A percentile compares a stretch with the other conserved stretches of the same genome.
phyloP scores from a whole-genome alignment of 2,113 vertebrate genomes.

The Megaleporinus macrocephalus region DNA sequence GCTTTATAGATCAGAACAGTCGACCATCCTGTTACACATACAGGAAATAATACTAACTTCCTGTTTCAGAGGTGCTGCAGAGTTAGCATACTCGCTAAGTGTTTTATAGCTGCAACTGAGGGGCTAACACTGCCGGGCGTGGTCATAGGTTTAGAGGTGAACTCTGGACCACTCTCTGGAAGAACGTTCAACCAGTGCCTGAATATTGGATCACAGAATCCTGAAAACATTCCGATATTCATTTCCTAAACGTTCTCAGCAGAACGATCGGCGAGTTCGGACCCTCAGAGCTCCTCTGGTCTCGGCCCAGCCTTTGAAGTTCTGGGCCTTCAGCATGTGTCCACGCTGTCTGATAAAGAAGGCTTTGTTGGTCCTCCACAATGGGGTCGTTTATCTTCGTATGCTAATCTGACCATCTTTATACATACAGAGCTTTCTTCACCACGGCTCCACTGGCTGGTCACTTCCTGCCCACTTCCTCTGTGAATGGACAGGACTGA shows the following conservation, averaged over 20 bases:
- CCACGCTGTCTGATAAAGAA: constrained; percentile 35
- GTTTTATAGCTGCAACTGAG: too few relatives aligned
- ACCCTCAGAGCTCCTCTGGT: neutral
- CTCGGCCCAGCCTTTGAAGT: constrained; percentile 34
- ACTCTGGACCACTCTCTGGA: too few relatives aligned
- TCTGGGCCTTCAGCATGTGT: neutral
- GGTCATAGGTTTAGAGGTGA: too few relatives aligned
- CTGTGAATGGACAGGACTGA: constrained; percentile 26
- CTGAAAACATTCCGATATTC: neutral
- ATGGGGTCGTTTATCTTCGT: constrained; percentile 55
- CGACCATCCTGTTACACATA: too few relatives aligned
- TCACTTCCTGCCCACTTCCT: constrained; percentile 55
- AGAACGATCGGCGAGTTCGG: neutral
- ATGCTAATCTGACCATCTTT: constrained; percentile 61
- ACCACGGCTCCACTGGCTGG: constrained; percentile 24
- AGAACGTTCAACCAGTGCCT: neutral
- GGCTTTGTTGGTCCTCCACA: constrained; percentile 57
- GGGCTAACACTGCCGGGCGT: too few relatives aligned
- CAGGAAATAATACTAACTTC: too few relatives aligned
- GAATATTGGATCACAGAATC: neutral
- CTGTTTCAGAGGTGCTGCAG: too few relatives aligned
- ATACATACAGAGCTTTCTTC: constrained; percentile 56
- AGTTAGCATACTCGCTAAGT: too few relatives aligned
- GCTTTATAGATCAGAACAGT: too few relatives aligned
- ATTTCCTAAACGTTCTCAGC: neutral